These are phyloP conservation scores for Crypturellus tataupa DNA, from an alignment of 2,797 vertebrate genomes.

Conservation along the genomic window DNA sequence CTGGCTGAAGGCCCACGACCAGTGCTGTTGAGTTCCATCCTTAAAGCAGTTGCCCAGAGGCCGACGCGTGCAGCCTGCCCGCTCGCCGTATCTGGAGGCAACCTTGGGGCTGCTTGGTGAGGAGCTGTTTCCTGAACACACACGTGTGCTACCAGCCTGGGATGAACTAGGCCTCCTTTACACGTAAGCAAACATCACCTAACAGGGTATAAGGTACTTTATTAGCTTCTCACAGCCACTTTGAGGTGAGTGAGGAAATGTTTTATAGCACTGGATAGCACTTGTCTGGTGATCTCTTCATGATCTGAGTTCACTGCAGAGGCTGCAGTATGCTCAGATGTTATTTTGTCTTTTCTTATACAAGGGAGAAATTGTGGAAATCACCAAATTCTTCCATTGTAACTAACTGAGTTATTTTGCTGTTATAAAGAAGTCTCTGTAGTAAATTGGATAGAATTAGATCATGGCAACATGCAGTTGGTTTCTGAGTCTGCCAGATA, in stretches of 20 bases:
- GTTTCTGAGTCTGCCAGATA: conserved; percentile 41
- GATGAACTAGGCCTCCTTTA: background rate
- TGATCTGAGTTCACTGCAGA: background rate
- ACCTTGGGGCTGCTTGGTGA: background rate
- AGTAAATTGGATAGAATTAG: conserved; percentile 56
- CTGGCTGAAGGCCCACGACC: background rate
- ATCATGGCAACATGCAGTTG: conserved; percentile 44
- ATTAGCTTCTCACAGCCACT: background rate
- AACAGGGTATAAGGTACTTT: background rate
- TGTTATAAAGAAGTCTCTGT: conserved; percentile 65
- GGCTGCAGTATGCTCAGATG: background rate
- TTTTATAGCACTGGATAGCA: background rate
- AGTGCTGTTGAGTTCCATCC: background rate
- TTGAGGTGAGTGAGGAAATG: background rate
- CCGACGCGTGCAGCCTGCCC: background rate
- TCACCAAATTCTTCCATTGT: background rate
- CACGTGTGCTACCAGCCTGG: background rate
- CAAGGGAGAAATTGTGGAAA: background rate
- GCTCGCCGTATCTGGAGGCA: background rate
- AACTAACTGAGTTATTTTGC: background rate
- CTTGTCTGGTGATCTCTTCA: background rate
- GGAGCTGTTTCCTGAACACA: background rate
- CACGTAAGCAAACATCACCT: background rate
- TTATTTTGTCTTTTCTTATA: background rate
- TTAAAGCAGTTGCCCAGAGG: background rate